Conservation (phyloP, 2,797 vertebrate genomes). For the Poeciliopsis paucimaculata region DNA sequence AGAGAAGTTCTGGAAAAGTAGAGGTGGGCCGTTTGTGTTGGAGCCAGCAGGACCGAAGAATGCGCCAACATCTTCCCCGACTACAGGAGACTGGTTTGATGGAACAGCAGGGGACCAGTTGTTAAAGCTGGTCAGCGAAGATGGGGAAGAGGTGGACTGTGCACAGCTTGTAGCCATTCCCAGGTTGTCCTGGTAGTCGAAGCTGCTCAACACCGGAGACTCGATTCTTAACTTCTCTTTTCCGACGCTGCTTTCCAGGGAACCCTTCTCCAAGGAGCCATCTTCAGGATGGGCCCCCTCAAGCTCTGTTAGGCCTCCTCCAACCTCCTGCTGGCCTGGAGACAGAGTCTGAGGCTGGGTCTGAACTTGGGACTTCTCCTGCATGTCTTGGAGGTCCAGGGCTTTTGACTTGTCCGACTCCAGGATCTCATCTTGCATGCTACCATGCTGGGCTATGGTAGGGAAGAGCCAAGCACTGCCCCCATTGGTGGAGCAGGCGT, state of each 20-base stretch:
- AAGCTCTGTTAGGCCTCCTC: slow-evolving; percentile 89
- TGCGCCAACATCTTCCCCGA: slow-evolving; percentile 90
- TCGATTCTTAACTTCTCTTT: slow-evolving; percentile 97
- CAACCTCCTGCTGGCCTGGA: slow-evolving; percentile 89
- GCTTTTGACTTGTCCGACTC: slow-evolving; percentile 96
- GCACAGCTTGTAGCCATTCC: slow-evolving; percentile 89
- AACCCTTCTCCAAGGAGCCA: slow-evolving; percentile 86
- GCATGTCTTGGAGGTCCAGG: slow-evolving; percentile 80
- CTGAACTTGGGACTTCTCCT: slow-evolving; percentile 94
- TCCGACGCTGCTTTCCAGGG: slow-evolving; percentile 88
- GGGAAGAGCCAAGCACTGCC: slow-evolving; percentile 98
- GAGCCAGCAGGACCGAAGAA: slow-evolving; percentile 95
- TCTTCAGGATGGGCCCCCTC: slow-evolving; percentile 92
- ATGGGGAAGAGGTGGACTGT: slow-evolving; percentile 93
- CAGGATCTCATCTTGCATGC: slow-evolving; percentile 99
- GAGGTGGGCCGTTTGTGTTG: slow-evolving; percentile 91
- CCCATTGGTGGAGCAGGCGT: slow-evolving; percentile 95
- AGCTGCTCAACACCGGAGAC: slow-evolving; percentile 93
- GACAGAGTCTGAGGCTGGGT: slow-evolving; percentile 84
- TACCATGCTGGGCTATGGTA: slow-evolving; percentile 92
- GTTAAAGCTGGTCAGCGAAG: slow-evolving; percentile 95
- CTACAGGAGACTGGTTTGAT: slow-evolving; percentile 93
- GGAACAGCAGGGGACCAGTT: slow-evolving; percentile 98
- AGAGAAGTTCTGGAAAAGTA: slow-evolving; percentile 99
- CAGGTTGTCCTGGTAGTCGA: slow-evolving; percentile 95